Base-by-base conservation (phyloP, 2,888 invertebrate species). In the Drymonia ruficornis region DNA sequence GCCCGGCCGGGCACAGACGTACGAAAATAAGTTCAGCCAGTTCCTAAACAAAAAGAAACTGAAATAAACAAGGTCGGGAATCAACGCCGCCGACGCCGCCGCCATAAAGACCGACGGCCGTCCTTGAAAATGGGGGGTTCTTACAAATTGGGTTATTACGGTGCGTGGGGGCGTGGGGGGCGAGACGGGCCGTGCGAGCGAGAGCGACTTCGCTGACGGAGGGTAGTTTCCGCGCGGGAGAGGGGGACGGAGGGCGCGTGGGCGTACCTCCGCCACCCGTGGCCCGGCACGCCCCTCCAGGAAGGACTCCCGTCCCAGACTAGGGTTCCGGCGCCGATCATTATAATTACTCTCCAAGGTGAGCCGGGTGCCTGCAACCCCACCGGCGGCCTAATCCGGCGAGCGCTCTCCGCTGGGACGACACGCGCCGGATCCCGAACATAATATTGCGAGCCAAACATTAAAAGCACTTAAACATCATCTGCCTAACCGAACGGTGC, bases 91-190 rank as follows among this genome's bases (percentile, higher is more conserved):
- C 86, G 87, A 86, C 91, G 91, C 86, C 91, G 89, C 89, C 89
- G 89, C 91, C 90, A 87, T 91, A 89, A 88, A 91, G 92, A 91
- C 89, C 92, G 91, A 89, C 91, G 91, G 88, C 91, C 93, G 93
- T 91, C 93, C 93, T 93, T 93, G 93, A 91, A 89, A 91, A 87
- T 78, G 85, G 89, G 90, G 93, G 91, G 91, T 87, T 91, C 91
- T 90, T 91, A 92, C 93, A 93, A 93, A 93, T 93, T 93, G 93
- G 93, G 93, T 93, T 93, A 93, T 92, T 92, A 91, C 87, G 79
- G 87, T 82, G 87, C 77, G 86, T 84, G 85, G 83, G 83, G 89
- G 87, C 78, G 83, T 82, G 84, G 87, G 86, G 84, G 85, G 81
- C 80, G 86, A 80, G 86, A 81, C 85, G 86, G 86, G 81, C 70